These are phyloP conservation scores for Lates japonicus DNA, from an alignment of 2,797 vertebrate species.

Conservation along the genomic window DNA sequence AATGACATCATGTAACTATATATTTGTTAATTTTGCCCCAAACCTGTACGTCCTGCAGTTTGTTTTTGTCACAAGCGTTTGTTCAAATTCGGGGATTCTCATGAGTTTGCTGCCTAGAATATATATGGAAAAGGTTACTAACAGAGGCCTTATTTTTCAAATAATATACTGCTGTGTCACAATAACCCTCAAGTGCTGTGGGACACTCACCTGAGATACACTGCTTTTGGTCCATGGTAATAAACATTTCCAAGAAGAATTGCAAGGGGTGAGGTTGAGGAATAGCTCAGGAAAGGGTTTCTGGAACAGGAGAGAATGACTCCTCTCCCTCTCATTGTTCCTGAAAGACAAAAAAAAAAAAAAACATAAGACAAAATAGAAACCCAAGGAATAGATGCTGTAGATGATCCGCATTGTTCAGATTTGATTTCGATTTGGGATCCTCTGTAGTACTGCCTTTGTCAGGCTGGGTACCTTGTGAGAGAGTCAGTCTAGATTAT, in stretches of 20 bases:
- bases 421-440: background rate
- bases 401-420: background rate
- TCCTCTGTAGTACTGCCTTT: background rate
- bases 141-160: slow-evolving; percentile 2
- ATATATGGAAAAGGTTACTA: slow-evolving; percentile 34
- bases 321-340: slow-evolving; percentile 83
- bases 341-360: slow-evolving; percentile 63
- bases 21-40: slow-evolving; percentile 33
- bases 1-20: slow-evolving; percentile 50
- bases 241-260: no score
- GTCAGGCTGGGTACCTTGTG: background rate
- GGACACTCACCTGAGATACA: slow-evolving; percentile 89
- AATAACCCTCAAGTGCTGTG: slow-evolving; percentile 2
- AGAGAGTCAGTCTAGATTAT: slow-evolving; percentile 14
- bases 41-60: slow-evolving; percentile 22
- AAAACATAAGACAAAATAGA: slow-evolving; percentile 12
- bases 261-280: slow-evolving; percentile 87
- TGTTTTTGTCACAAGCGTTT: no score
- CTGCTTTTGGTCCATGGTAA: slow-evolving; percentile 92
- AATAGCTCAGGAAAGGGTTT: slow-evolving; percentile 91
- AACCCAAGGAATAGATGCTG: slow-evolving; percentile 16
- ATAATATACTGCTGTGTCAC: slow-evolving; percentile 25
- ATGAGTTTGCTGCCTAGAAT: slow-evolving; percentile 3
- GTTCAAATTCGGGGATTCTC: no score
- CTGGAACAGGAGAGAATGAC: slow-evolving; percentile 87